Evolutionary conservation across 2,888 invertebrate genomes (phyloP).

Genomic region (Meganola albula): DNA sequence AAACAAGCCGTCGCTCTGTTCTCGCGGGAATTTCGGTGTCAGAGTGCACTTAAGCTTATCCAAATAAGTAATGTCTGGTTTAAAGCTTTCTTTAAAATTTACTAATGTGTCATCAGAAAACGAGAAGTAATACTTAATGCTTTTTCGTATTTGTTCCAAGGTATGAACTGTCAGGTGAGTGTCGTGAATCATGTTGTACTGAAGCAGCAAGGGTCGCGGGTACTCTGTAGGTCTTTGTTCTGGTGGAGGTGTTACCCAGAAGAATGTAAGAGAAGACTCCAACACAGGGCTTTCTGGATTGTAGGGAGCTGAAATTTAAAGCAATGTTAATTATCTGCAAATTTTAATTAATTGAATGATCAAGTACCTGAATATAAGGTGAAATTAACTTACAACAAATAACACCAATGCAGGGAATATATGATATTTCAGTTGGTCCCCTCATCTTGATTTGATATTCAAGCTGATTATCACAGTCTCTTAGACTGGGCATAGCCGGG

Average conservation of each 20-base stretch:
- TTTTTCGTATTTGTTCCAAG: constrained; percentile 90
- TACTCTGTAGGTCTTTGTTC: constrained; percentile 95
- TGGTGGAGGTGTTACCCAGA: constrained; percentile 97
- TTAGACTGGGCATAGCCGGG: constrained; percentile 89
- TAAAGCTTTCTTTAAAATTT: constrained; percentile 79
- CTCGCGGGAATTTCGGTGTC: constrained; percentile 88
- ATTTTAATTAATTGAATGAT: no score
- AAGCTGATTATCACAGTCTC: constrained; percentile 94
- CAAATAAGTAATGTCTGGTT: constrained; percentile 85
- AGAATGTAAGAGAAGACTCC: constrained; percentile 90
- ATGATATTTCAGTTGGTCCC: constrained; percentile 93
- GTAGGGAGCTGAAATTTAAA: constrained; percentile 83
- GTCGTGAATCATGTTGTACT: constrained; percentile 90
- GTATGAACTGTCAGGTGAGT: constrained; percentile 87
- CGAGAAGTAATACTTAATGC: constrained; percentile 89
- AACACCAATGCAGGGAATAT: constrained; percentile 94
- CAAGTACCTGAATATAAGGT: no score
- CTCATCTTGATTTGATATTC: constrained; percentile 97
- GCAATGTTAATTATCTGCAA: no score
- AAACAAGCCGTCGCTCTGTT: constrained; percentile 84
- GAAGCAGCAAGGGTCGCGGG: constrained; percentile 93
- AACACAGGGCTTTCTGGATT: constrained; percentile 87
- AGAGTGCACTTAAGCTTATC: constrained; percentile 91
- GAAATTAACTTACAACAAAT: constrained; percentile 90
- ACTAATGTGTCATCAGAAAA: constrained; percentile 62